phyloP scores from a whole-genome alignment of 2,797 vertebrate species.

The Characodon lateralis region DNA sequence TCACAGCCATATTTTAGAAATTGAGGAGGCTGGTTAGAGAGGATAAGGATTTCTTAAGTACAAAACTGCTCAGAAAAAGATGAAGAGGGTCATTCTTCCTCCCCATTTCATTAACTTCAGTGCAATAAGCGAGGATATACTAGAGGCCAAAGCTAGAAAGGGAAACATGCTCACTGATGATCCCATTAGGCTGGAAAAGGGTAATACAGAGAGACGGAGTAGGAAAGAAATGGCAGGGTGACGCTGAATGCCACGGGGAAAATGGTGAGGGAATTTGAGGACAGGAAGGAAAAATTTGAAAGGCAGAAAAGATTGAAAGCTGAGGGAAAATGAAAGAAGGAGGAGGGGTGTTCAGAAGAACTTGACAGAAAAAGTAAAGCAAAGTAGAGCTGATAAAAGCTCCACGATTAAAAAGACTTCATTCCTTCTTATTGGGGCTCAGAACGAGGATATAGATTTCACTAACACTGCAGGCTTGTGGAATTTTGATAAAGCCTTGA shows the following conservation, averaged over 20 bases:
- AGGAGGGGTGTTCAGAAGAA: constrained; percentile 13
- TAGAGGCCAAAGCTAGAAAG: constrained; percentile 46
- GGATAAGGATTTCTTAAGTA: constrained; percentile 18
- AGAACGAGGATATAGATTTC: constrained; percentile 32
- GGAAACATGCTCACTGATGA: constrained; percentile 61
- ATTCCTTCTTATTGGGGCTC: neutral
- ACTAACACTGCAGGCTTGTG: constrained; percentile 19
- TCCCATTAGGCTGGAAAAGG: constrained; percentile 67
- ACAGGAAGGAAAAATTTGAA: constrained; percentile 32
- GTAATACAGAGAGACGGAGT: constrained; percentile 45
- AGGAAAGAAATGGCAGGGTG: constrained; percentile 45
- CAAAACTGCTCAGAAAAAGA: constrained; percentile 4
- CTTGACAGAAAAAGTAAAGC: constrained; percentile 32
- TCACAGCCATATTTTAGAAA: constrained; percentile 28
- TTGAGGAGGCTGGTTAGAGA: neutral
- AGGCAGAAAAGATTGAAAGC: constrained; percentile 20
- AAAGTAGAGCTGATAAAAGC: constrained; percentile 21
- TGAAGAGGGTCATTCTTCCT: constrained; percentile 43
- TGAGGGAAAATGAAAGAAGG: constrained; percentile 33
- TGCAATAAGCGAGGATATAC: constrained; percentile 52
- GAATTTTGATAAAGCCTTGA: constrained; percentile 22
- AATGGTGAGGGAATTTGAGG: constrained; percentile 27
- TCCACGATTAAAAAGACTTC: constrained; percentile 46
- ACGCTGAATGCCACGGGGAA: constrained; percentile 34
- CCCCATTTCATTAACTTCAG: constrained; percentile 71